Evolutionary conservation across 2,797 vertebrate genomes (phyloP), one percentile per base, ranked within the genome.

Genomic region (Hirundo rustica): DNA sequence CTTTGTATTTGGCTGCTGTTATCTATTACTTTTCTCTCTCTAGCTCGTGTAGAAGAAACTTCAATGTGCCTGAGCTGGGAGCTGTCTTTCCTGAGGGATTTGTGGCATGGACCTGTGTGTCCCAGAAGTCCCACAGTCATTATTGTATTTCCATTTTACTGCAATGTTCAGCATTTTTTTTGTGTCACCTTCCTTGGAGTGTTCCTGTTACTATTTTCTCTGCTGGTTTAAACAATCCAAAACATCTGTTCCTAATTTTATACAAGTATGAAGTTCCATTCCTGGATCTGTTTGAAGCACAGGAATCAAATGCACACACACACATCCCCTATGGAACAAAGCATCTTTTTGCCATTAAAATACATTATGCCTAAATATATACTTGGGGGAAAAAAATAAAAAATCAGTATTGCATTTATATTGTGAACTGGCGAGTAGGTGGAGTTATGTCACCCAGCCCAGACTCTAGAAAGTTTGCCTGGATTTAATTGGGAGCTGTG

Each of bases 181-280:
- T 16, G 15, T 79, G 67, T 89, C 89, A 88, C 67, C 89, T 97
- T 97, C 68, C 79, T 93, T 57, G 27, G 76, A 86, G 84, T 79
- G 54, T 93, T 92, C 57, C 66, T 96, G 40, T 87, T 50, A 55
- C 11, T 96, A 82, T 96, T 97, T 96, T 93, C 84, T 97, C 54
- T 73, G 87, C 70, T 90, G 86, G 83, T 92, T 97, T 96, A 91
- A 94, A 87, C 94, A 92, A 75, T 67, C 76, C 38, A 68, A 64
- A 45, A 87, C 97, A 96, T 97, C 96, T 97, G 95, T 93, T 97
- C 87, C 94, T 97, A 88, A 97, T 97, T 97, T 96, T 96, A 53
- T 88, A 51, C 53, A 89, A 85, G 89, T 93, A 94, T 94, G 97
- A 91, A 93, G 95, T 97, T 97, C 82, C 85, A 55, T 97, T 96